Base-by-base conservation (phyloP, 1,140 invertebrate genomes). In the Drosophila repleta region DNA sequence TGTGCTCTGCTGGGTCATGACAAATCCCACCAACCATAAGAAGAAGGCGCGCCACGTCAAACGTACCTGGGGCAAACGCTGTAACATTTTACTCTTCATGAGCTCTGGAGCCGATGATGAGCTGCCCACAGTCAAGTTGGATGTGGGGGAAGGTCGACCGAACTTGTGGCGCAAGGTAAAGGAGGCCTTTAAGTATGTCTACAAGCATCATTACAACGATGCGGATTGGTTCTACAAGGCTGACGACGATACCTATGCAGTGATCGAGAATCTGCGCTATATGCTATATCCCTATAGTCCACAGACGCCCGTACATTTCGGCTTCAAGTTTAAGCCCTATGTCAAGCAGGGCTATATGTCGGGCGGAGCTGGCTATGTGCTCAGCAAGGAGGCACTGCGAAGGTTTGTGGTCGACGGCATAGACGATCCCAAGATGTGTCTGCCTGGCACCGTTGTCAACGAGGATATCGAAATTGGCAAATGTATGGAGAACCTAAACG, bases 1-100 rank as follows among this genome's bases (percentile, higher is more conserved):
- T 48, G 95, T 99, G 0, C 93, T 99, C 0, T 99, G 98, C 91
- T 99, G 98, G 98, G 93, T 99, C 4, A 97, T 99, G 96, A 99
- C 98, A 0, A 95, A 95, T 71, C 98, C 98, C 3, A 94, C 93
- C 29, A 98, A 98, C 90, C 97, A 99, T 88, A 93, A 97, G 76
- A 96, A 94, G 64, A 98, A 98, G 91, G 98, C 98, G 0, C 94
- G 93, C 17, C 97, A 98, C 79, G 97, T 99, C 0, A 98, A 98
- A 91, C 95, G 96, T 1, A 99, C 98, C 0, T 99, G 98, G 98
- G 98, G 96, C 0, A 96, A 96, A 88, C 93, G 98, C 21, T 99
- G 98, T 90, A 98, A 99, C 90, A 95, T 95, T 63, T 85, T 98
- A 1, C 85, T 98, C 0, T 98, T 98, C 76, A 98, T 98, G 96